Conservation (phyloP, 1,140 invertebrate species). For the Apis florea region DNA sequence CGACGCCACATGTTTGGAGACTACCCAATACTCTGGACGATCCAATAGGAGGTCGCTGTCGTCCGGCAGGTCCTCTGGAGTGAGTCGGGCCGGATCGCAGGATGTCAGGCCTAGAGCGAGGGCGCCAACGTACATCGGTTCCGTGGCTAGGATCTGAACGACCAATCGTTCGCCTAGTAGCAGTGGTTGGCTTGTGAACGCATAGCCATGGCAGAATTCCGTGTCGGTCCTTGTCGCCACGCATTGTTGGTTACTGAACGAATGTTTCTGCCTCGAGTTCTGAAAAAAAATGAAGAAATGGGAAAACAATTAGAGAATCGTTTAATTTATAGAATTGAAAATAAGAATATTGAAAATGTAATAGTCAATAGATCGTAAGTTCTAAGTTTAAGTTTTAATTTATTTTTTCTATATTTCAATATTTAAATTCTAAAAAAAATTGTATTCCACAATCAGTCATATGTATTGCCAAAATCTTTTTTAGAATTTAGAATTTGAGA, state of each 20-base stretch:
- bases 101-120: conserved; percentile 96
- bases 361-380: no score
- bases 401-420: no score
- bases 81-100: conserved; percentile 91
- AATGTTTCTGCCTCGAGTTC: conserved; percentile 91
- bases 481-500: no score
- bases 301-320: conserved; percentile 40
- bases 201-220: conserved; percentile 97
- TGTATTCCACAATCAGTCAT: no score
- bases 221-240: conserved; percentile 90
- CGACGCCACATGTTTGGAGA: conserved; percentile 94
- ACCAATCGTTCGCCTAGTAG: conserved; percentile 92
- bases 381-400: neutral
- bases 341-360: neutral
- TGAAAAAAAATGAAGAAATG: conserved; percentile 56
- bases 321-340: neutral
- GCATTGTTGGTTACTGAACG: conserved; percentile 88
- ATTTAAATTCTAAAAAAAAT: no score
- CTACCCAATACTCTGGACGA: conserved; percentile 98
- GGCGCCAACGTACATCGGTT: conserved; percentile 92
- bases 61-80: conserved; percentile 90
- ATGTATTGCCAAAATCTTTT: no score
- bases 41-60: conserved; percentile 96
- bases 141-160: conserved; percentile 91
- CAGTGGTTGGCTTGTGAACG: conserved; percentile 93